A percentile compares a stretch with the other conserved stretches of the same genome.
phyloP scores from a whole-genome alignment of 2,888 invertebrate genomes.

The Galerucella calmariensis region DNA sequence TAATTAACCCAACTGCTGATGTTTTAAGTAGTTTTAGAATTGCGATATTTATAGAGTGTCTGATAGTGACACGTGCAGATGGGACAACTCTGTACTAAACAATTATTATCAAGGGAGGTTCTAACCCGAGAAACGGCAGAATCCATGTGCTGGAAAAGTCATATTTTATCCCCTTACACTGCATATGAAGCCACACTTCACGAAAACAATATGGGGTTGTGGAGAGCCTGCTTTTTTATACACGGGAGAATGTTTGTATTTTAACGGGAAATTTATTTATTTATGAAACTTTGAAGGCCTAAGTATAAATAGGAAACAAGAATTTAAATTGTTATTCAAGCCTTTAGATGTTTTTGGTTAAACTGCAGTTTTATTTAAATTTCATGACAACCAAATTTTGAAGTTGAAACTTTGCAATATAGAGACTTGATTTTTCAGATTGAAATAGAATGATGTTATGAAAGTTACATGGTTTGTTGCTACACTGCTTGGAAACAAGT shows the following conservation, averaged over 20 bases:
- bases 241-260: background rate
- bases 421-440: too few relatives aligned
- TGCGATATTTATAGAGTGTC: background rate
- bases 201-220: conserved; percentile 10
- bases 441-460: too few relatives aligned
- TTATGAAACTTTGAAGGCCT: background rate
- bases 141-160: conserved; percentile 7
- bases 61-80: background rate
- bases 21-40: background rate
- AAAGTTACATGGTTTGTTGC: too few relatives aligned
- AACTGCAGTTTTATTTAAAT: too few relatives aligned
- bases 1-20: background rate
- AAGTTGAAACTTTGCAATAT: too few relatives aligned
- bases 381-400: too few relatives aligned
- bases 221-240: background rate
- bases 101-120: conserved; percentile 11
- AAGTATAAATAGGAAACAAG: too few relatives aligned
- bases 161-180: conserved; percentile 6
- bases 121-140: background rate
- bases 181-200: conserved; percentile 2
- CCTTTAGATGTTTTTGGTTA: too few relatives aligned
- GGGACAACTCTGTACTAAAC: conserved; percentile 4
- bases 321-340: too few relatives aligned
- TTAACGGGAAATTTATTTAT: background rate
- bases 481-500: too few relatives aligned